phyloP scores from a whole-genome alignment of 2,797 vertebrate genomes.

The Acrocephalus scirpaceus region DNA sequence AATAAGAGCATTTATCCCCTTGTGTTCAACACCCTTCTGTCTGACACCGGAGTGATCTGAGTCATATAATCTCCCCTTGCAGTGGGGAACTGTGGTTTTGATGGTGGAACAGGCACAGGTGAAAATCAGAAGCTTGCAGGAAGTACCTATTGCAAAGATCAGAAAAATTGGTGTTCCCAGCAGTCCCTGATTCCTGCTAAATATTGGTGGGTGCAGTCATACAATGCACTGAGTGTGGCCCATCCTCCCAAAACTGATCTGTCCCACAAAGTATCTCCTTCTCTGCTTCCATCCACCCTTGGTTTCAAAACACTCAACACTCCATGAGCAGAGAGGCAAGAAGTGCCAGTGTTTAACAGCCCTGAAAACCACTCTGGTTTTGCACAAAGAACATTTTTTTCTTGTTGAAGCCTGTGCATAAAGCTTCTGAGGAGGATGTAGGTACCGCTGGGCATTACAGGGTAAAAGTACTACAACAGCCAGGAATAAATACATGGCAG shows the following conservation, averaged over 20 bases:
- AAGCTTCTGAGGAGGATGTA: not conserved
- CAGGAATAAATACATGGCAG: constrained; percentile 34
- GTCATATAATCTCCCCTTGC: not conserved
- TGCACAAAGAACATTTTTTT: not conserved
- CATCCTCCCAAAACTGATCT: not conserved
- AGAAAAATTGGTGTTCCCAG: not conserved
- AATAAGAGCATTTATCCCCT: constrained; percentile 32
- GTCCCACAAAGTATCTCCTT: not conserved
- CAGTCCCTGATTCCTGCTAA: not conserved
- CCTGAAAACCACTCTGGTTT: not conserved
- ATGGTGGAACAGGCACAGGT: not conserved
- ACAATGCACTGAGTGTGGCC: not conserved
- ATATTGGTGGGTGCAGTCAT: not conserved
- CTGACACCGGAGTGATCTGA: not conserved
- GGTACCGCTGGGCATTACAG: not conserved
- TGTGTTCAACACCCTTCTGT: constrained; percentile 15
- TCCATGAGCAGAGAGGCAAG: not conserved
- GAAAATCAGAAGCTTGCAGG: not conserved
- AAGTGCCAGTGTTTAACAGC: not conserved
- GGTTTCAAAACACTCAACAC: not conserved
- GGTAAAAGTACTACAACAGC: not conserved
- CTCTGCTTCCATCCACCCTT: not conserved
- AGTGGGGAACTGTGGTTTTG: not conserved
- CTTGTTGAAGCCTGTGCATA: not conserved
- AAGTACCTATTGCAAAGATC: not conserved